Evolutionary conservation across 1,140 invertebrate genomes (phyloP).

Genomic region (Atta texana): DNA sequence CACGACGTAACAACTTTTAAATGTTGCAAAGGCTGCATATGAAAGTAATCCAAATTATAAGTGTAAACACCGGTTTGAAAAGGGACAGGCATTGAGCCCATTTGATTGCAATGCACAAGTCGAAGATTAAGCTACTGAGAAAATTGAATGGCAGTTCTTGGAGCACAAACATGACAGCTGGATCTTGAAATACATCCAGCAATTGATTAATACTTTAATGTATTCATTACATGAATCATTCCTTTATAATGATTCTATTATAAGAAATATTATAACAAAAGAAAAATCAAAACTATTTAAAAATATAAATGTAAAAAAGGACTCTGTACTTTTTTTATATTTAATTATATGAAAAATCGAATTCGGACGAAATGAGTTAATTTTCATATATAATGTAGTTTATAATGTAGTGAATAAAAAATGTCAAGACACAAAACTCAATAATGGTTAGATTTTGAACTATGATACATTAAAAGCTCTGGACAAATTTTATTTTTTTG

Average conservation of each 20-base stretch:
- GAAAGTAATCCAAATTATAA: conserved; percentile 57
- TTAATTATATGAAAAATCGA: too few relatives aligned
- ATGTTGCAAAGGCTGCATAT: conserved; percentile 20
- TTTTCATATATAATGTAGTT: too few relatives aligned
- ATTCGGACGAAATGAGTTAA: too few relatives aligned
- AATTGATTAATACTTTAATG: conserved; percentile 20
- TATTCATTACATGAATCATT: not conserved
- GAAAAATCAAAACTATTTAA: not conserved
- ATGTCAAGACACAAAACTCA: too few relatives aligned
- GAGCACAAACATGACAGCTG: not conserved
- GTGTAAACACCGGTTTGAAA: conserved; percentile 63
- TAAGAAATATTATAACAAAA: not conserved
- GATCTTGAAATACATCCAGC: conserved; percentile 38
- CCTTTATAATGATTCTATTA: not conserved
- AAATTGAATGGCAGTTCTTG: conserved; percentile 45
- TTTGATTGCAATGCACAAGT: conserved; percentile 36
- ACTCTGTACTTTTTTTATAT: too few relatives aligned
- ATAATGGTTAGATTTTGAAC: too few relatives aligned
- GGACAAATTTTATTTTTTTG: too few relatives aligned
- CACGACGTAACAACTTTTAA: conserved; percentile 32
- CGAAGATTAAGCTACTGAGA: conserved; percentile 48
- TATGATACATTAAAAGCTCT: too few relatives aligned
- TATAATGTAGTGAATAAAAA: too few relatives aligned
- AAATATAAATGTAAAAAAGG: not conserved
- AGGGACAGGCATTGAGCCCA: not conserved